Evolutionary conservation across 1,140 invertebrate genomes (phyloP), one percentile per base, ranked within the genome.

Genomic region (Drosophila bocqueti): DNA sequence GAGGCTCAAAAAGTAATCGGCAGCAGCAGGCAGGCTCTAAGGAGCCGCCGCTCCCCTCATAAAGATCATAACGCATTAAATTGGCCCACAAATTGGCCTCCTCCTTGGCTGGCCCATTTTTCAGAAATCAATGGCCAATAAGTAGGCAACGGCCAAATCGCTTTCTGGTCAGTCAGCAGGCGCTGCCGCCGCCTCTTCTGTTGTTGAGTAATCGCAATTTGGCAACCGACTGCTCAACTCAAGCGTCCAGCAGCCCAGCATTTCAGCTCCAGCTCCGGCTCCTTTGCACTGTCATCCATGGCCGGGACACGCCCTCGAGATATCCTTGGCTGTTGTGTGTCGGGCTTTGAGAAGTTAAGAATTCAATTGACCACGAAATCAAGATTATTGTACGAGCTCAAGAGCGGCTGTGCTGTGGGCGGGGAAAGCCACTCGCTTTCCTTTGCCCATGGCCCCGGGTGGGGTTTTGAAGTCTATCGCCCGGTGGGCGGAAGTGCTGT

Each of bases 281-380:
- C 50, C 64, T 81, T 75, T 83, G 76, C 84, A 84, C 81, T 84
- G 84, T 89, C 85, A 90, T 84, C 78, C 82, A 60, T 78, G 78
- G 60, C 36, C 71, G n/a, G 68, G 71, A 76, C 77, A 83, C 77
- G 77, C 77, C 84, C 84, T 72, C 66, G 55, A 84, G 85, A 81
- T 90, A 79, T 72, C 81, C 83, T 57, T 82, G 66, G 63, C 75
- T 83, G 83, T 80, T 80, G 81, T 84, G 84, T 87, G 79, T 58
- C 86, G 81, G 81, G 76, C 65, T 78, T 87, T 64, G 83, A 79
- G 79, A 90, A 89, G 89, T 91, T 91, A 91, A 80, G 89, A 90
- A 91, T 91, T 91, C 89, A 89, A 91, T 91, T 91, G 89, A 91
- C 89, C 89, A 89, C 87, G 86, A 91, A 91, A 91, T 91, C 87